phyloP scores from a whole-genome alignment of 2,888 invertebrate genomes.

The Dinocampus coccinellae region DNA sequence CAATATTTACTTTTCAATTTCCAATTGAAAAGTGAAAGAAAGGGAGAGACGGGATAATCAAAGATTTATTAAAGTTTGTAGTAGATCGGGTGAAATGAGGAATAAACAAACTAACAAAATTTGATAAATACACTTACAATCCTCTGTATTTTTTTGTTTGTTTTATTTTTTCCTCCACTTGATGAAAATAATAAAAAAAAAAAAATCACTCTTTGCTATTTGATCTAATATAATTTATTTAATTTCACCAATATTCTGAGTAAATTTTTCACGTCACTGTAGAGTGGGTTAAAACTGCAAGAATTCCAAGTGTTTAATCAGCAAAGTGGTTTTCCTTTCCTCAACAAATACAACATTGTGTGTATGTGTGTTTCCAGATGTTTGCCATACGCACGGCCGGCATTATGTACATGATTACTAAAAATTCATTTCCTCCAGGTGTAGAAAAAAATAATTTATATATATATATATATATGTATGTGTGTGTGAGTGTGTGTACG shows the following conservation, averaged over 20 bases:
- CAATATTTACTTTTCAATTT: neutral
- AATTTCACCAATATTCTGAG: slow-evolving; percentile 11
- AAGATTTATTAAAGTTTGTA: neutral
- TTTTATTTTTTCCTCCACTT: no score
- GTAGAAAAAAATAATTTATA: neutral
- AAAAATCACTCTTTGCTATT: no score
- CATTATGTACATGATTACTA: slow-evolving; percentile 7
- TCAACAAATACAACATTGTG: neutral
- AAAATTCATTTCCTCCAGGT: slow-evolving; percentile 26
- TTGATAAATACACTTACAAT: neutral
- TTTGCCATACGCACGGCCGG: slow-evolving; percentile 1
- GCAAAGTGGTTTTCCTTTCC: slow-evolving; percentile 33
- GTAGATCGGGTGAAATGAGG: neutral
- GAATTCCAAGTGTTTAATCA: slow-evolving; percentile 31
- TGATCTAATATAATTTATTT: neutral
- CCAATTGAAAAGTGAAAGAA: no score
- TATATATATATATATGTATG: neutral
- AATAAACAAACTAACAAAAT: neutral
- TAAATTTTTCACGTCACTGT: neutral
- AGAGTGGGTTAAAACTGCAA: neutral
- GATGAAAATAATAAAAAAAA: no score
- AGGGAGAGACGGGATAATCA: neutral
- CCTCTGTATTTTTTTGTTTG: no score
- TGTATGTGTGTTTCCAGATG: slow-evolving; percentile 1
- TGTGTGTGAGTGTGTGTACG: no score